These are phyloP conservation scores for Hiodon tergisus DNA, from an alignment of 2,113 vertebrate genomes.

Conservation along the genomic window DNA sequence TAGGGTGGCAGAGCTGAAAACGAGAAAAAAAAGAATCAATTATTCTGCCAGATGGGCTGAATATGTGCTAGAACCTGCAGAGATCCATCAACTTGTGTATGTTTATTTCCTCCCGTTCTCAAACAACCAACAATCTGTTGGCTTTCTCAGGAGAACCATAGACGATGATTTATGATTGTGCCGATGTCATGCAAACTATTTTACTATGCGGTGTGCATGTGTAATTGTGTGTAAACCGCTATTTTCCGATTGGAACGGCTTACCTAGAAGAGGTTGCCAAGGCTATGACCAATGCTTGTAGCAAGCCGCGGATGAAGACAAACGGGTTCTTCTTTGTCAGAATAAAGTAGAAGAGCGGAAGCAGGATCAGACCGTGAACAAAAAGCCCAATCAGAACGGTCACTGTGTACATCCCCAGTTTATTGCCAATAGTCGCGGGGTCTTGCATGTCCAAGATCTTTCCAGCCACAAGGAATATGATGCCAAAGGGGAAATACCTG, in stretches of 20 bases:
- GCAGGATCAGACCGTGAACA: slow-evolving; percentile 43
- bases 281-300: slow-evolving; percentile 61
- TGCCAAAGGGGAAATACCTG: slow-evolving; percentile 65
- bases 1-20: slow-evolving; percentile 58
- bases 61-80: background rate
- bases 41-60: background rate
- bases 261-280: slow-evolving; percentile 65
- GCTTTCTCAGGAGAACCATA: no score
- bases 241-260: background rate
- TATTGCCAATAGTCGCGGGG: slow-evolving; percentile 39
- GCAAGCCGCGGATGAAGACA: slow-evolving; percentile 55
- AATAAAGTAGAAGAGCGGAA: slow-evolving; percentile 52
- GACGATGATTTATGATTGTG: no score
- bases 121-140: no score
- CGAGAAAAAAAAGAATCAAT: fast-evolving
- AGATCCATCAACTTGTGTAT: background rate
- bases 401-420: slow-evolving; percentile 53
- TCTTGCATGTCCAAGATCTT: slow-evolving; percentile 65
- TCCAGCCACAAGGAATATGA: slow-evolving; percentile 60
- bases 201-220: background rate
- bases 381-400: slow-evolving; percentile 53
- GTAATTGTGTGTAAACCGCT: background rate
- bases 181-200: background rate
- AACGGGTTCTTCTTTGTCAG: slow-evolving; percentile 59
- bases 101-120: background rate